A percentile compares a stretch with the other conserved stretches of the same genome.
Evolutionary conservation across 2,888 invertebrate species (phyloP).

Genomic region (Liopterus haemorrhoidalis): DNA sequence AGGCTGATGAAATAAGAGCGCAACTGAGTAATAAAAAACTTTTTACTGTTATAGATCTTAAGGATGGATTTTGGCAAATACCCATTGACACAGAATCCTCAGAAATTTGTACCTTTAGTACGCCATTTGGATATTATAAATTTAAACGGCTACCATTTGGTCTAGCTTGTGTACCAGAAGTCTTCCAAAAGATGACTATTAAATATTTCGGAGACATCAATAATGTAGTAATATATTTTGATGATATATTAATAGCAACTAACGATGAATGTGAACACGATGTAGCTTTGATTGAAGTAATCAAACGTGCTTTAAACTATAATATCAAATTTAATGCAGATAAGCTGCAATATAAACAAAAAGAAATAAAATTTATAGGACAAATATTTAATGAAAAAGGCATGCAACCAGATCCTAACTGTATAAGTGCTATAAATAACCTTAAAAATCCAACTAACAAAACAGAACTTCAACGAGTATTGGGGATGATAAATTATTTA

Average conservation of each 20-base stretch:
- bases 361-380: constrained; percentile 25
- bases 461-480: constrained; percentile 25
- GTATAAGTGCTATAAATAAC: constrained; percentile 8
- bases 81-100: constrained; percentile 4
- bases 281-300: constrained; percentile 10
- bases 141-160: constrained; percentile 33
- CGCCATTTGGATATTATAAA: constrained; percentile 28
- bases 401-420: constrained; percentile 5
- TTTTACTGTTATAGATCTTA: constrained; percentile 26
- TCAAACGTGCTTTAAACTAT: constrained; percentile 13
- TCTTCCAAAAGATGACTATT: constrained; percentile 29
- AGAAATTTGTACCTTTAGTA: constrained; percentile 18
- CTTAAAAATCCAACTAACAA: constrained; percentile 16
- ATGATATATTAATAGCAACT: constrained; percentile 31
- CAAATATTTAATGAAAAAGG: constrained; percentile 12
- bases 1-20: constrained; percentile 30
- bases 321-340: constrained; percentile 18
- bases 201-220: constrained; percentile 31
- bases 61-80: constrained; percentile 25
- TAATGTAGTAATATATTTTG: constrained; percentile 32
- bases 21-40: constrained; percentile 17
- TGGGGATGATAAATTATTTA: constrained; percentile 22
- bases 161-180: constrained; percentile 29
- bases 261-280: constrained; percentile 23
- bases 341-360: constrained; percentile 19